Evolutionary conservation across 2,888 invertebrate genomes (phyloP).

Genomic region (Uropetala carovei): DNA sequence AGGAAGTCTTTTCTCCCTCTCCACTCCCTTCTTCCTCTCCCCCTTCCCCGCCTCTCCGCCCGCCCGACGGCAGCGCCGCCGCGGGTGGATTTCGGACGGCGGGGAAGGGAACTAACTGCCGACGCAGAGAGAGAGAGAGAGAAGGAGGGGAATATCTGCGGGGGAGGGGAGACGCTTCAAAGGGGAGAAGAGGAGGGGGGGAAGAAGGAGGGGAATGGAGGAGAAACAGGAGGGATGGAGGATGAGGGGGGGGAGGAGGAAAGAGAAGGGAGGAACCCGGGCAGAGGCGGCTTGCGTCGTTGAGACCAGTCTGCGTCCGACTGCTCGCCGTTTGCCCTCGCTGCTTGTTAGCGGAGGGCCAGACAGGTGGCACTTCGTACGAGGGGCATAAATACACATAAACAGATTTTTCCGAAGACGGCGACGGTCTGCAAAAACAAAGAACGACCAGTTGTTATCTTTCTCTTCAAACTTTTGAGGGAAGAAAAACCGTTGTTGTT

Average conservation of each 20-base stretch:
- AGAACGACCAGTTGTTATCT: not conserved
- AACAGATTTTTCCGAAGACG: not conserved
- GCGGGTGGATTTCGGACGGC: conserved; percentile 32
- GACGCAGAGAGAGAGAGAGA: not conserved
- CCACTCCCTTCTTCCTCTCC: not conserved
- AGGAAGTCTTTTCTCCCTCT: not conserved
- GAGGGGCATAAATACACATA: conserved; percentile 30
- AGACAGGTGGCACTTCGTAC: conserved; percentile 51
- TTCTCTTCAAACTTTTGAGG: not conserved
- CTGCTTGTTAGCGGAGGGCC: conserved; percentile 33
- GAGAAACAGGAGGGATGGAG: not conserved
- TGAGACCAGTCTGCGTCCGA: conserved; percentile 57
- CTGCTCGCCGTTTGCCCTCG: conserved; percentile 45
- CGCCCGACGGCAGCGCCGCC: conserved; percentile 21
- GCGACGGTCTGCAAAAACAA: too few species aligned
- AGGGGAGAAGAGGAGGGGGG: not conserved
- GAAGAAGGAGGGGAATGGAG: not conserved
- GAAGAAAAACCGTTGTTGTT: not conserved
- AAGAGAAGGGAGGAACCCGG: conserved; percentile 28
- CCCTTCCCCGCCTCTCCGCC: not conserved
- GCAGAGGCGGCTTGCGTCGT: conserved; percentile 50
- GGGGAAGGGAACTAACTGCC: conserved; percentile 36
- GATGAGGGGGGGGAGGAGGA: not conserved
- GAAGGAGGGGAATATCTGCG: not conserved
- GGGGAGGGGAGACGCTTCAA: not conserved